Evolutionary conservation across 2,888 invertebrate species (phyloP).

Genomic region (Acanthococcus lagerstroemiae): DNA sequence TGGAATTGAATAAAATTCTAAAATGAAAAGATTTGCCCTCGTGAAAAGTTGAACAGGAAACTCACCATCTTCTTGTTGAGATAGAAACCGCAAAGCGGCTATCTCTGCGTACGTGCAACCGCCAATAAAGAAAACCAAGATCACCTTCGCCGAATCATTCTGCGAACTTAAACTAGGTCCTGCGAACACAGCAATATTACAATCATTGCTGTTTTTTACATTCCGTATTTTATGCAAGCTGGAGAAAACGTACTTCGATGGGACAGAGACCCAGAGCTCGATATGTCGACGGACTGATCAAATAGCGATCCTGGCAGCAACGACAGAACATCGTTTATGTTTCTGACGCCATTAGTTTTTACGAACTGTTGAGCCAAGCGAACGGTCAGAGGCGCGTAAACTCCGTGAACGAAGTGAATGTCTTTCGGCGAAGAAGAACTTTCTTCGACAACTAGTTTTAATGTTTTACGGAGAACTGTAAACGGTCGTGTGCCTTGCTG

Average conservation of each 20-base stretch:
- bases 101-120: slow-evolving; percentile 93
- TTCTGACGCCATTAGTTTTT: slow-evolving; percentile 65
- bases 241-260: slow-evolving; percentile 18
- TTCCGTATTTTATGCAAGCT: not conserved
- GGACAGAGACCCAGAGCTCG: slow-evolving; percentile 13
- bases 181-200: slow-evolving; percentile 28
- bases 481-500: slow-evolving; percentile 29
- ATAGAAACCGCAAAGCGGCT: slow-evolving; percentile 50
- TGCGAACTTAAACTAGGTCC: slow-evolving; percentile 51
- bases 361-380: slow-evolving; percentile 72
- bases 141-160: slow-evolving; percentile 55
- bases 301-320: slow-evolving; percentile 67
- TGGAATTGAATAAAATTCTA: not conserved
- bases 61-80: slow-evolving; percentile 48
- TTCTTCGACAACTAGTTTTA: slow-evolving; percentile 80
- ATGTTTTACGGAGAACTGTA: slow-evolving; percentile 58
- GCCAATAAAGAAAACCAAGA: slow-evolving; percentile 90
- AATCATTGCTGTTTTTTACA: not conserved
- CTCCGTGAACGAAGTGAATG: slow-evolving; percentile 83
- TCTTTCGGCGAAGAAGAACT: slow-evolving; percentile 64
- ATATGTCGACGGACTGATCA: slow-evolving; percentile 37
- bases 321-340: slow-evolving; percentile 71
- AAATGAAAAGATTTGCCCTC: not conserved
- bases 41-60: slow-evolving; percentile 5
- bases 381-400: slow-evolving; percentile 86